Percentiles rank a stretch among this genome's conserved stretches.
Conservation (phyloP, 2,888 invertebrate species). For the Abscondita cerata region DNA sequence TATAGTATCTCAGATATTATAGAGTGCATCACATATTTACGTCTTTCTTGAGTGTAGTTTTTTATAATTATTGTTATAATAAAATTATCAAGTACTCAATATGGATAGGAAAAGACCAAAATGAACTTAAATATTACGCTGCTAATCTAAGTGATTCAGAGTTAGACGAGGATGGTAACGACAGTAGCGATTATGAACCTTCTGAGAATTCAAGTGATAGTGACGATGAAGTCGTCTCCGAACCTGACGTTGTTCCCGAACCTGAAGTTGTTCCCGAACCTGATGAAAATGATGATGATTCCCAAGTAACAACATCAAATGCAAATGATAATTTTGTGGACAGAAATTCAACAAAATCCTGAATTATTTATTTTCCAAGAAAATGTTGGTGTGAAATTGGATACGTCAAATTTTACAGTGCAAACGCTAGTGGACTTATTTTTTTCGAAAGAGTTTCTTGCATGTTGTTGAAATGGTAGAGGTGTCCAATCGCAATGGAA, state of each 20-base stretch:
- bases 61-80: constrained; percentile 4
- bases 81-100: constrained; percentile 29
- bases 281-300: constrained; percentile 26
- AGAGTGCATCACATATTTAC: constrained; percentile 36
- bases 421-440: constrained; percentile 4
- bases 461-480: too few relatives aligned
- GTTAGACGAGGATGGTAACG: constrained; percentile 32
- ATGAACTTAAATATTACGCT: constrained; percentile 39
- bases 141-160: constrained; percentile 34
- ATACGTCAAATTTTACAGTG: constrained; percentile 26
- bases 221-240: constrained; percentile 35
- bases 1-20: constrained; percentile 14
- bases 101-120: constrained; percentile 39
- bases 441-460: constrained; percentile 10
- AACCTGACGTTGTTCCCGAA: too few relatives aligned
- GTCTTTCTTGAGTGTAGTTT: constrained; percentile 28
- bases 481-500: too few relatives aligned
- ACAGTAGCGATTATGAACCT: constrained; percentile 32
- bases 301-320: constrained; percentile 40
- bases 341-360: constrained; percentile 16
- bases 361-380: constrained; percentile 2
- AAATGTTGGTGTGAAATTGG: constrained; percentile 38
- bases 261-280: too few relatives aligned
- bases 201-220: constrained; percentile 33
- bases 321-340: constrained; percentile 10